phyloP scores from a whole-genome alignment of 2,797 vertebrate genomes.

The Mycteria americana region DNA sequence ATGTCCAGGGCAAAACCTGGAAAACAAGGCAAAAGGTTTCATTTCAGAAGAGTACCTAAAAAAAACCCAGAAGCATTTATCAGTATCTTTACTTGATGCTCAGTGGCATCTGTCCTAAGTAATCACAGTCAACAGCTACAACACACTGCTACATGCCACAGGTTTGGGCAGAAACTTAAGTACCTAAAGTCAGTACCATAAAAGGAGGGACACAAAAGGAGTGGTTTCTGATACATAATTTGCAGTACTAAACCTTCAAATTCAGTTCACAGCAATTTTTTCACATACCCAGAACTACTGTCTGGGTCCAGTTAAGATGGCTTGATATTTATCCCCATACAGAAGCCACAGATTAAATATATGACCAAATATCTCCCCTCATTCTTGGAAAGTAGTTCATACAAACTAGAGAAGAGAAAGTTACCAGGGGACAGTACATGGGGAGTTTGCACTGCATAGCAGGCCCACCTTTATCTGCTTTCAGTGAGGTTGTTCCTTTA shows the following conservation, averaged over 20 bases:
- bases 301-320: neutral
- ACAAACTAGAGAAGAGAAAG: neutral
- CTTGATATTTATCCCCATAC: neutral
- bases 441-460: neutral
- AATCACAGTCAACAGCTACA: neutral
- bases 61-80: neutral
- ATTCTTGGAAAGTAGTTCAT: neutral
- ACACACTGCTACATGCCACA: neutral
- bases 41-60: neutral
- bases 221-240: accelerated
- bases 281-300: neutral
- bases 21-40: constrained; percentile 29
- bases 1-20: constrained; percentile 81
- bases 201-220: neutral
- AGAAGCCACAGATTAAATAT: neutral
- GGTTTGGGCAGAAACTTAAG: neutral
- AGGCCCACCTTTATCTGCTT: neutral
- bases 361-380: neutral
- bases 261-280: neutral
- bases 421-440: neutral
- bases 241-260: neutral
- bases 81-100: neutral
- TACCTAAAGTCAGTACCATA: neutral
- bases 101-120: neutral
- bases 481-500: neutral